Evolutionary conservation across 2,888 invertebrate species (phyloP), one percentile per base, ranked within the genome.

Genomic region (Yponomeuta evonymella): DNA sequence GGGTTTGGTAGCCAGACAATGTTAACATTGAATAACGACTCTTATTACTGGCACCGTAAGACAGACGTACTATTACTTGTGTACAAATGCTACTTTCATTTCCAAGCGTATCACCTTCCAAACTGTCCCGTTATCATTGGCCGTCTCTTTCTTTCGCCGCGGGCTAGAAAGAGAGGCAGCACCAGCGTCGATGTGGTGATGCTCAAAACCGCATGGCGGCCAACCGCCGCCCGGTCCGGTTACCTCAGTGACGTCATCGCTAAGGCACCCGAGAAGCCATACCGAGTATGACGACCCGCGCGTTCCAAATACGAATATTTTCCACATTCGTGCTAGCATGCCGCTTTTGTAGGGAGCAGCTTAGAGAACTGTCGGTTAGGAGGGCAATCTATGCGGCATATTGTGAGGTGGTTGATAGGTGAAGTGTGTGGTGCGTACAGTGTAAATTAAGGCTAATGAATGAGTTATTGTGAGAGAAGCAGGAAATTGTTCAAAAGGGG

Each of bases 381-480:
- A 72, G 78, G 73, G 83, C 80, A 78, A 81, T 83, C 81, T 79
- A 74, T 75, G 73, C 72, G 71, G 73, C 76, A 73, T 75, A 72
- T 74, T 71, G 73, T 77, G 73, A 75, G 74, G 73, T 74, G 75
- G 73, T 76, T 78, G 78, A 79, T 80, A 77, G 75, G 76, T 78
- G 75, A 80, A 80, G 8, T 43, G 70, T 70, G 70, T 29, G 85
- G 85, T 86, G 86, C 83, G 86, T 87, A 85, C 79, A 88, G 87
- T 84, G 89, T 90, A 88, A 90, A 90, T 91, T 90, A 89, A 88
- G 88, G 88, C 83, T 90, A 91, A 91, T 91, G 90, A 90, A 91
- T 90, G 90, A 86, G 84, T 88, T 33, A 89, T 90, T 90, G 89
- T 86, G 79, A 81, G 82, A 82, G 83, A 8, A 85, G 88, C 89